Base-by-base conservation (phyloP, 2,113 vertebrate genomes). In the Ophiodon elongatus region DNA sequence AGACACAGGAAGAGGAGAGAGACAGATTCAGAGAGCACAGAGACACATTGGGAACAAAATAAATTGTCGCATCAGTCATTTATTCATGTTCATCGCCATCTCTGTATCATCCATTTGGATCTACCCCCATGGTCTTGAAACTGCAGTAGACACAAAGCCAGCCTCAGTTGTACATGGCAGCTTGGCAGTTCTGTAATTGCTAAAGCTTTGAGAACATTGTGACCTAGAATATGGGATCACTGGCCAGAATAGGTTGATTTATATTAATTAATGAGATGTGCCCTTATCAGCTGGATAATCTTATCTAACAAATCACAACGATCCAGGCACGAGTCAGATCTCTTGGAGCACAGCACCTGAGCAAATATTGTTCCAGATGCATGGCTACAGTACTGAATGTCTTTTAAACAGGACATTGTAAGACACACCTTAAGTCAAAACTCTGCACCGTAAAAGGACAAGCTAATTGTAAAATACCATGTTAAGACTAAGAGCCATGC, bases 1-100 rank as follows among this genome's bases (percentile, higher is more conserved):
- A 77, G 37, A 72, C 17, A 39, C 15, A 66, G 74, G 75, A 37
- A 83, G 0, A 37, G 14, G n/a, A 4, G 21, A 64, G 31, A 47
- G 52, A 9, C 27, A 39, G 57, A 72, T 8, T 31, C 11, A 71
- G 23, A 66, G 23, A 39, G 10, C 35, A 19, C 29, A 60, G 9
- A 71, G 7, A 25, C 29, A 59, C 29, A 59, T 13, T 39, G 47
- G 47, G 13, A 31, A 47, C 7, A 19, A 14, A 64, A 11, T 3
- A 8, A 23, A 47, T 8, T 43, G 10, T 35, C 27, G 25, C 21
- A 63, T 35, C 41, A 37, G 2, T 33, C 52, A 52, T 10, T 57
- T 1, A 27, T 11, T 41, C 8, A 7, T 33, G 33, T 35, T 73
- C 6, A 7, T 63, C 9, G 1, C 41, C 25, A 43, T 81, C 27